These are phyloP conservation scores for Sebastes oblongus DNA, from an alignment of 2,797 vertebrate genomes.

Conservation along the genomic window DNA sequence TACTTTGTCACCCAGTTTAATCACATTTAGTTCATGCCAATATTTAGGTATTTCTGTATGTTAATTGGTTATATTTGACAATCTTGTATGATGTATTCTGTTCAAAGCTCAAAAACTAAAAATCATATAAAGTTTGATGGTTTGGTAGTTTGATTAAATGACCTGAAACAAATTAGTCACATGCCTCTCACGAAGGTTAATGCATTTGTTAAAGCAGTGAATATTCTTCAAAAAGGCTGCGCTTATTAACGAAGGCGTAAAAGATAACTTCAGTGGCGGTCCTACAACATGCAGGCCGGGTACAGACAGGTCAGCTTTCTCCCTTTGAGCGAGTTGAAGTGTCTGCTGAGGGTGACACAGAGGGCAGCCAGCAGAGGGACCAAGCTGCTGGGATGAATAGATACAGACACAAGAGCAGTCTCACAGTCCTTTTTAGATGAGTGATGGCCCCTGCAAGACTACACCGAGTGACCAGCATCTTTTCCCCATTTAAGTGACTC, in stretches of 20 bases:
- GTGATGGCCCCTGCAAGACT: slow-evolving; percentile 66
- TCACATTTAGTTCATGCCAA: slow-evolving; percentile 64
- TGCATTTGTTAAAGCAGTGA: neutral
- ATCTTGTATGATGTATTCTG: slow-evolving; percentile 71
- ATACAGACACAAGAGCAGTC: slow-evolving; percentile 65
- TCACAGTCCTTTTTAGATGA: slow-evolving; percentile 69
- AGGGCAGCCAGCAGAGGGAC: slow-evolving; percentile 69
- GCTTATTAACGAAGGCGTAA: neutral
- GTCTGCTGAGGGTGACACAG: slow-evolving; percentile 64
- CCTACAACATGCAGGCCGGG: neutral
- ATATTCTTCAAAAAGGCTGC: neutral
- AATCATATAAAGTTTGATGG: slow-evolving; percentile 50
- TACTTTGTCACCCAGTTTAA: slow-evolving; percentile 61
- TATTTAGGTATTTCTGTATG: slow-evolving; percentile 66
- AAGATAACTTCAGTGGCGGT: neutral
- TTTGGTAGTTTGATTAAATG: slow-evolving; percentile 74
- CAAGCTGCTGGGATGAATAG: slow-evolving; percentile 52
- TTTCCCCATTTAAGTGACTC: slow-evolving; percentile 67
- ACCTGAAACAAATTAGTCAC: slow-evolving; percentile 32
- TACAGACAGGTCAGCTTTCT: slow-evolving; percentile 42
- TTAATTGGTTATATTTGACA: slow-evolving; percentile 75
- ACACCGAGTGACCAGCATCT: slow-evolving; percentile 71
- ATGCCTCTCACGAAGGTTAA: neutral
- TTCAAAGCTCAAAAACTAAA: slow-evolving; percentile 48
- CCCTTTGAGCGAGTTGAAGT: slow-evolving; percentile 40